Percentiles rank a stretch among this genome's conserved stretches.
Evolutionary conservation across 1,140 invertebrate species (phyloP).

Genomic region (Kradibia gibbosae): DNA sequence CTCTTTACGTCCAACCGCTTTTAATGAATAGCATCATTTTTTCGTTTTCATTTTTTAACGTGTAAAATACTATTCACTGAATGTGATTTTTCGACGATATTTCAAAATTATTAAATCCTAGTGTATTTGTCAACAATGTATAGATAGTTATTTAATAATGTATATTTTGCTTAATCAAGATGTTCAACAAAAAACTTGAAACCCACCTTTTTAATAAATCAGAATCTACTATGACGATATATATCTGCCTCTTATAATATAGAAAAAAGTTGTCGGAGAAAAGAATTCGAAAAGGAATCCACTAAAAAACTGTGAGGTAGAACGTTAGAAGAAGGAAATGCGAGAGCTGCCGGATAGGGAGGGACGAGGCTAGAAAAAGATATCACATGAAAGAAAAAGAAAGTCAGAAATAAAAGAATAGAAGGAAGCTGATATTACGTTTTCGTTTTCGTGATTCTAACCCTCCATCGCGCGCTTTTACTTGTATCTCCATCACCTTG

Average conservation of each 20-base stretch:
- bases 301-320: background rate
- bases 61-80: too few species aligned
- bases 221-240: background rate
- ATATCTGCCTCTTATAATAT: background rate
- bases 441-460: constrained; percentile 18
- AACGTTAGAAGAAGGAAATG: background rate
- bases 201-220: background rate
- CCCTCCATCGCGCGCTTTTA: background rate
- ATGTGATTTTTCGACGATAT: too few species aligned
- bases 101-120: too few species aligned
- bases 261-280: constrained; percentile 25
- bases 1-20: too few species aligned
- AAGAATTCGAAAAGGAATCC: constrained; percentile 6
- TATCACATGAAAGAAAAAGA: background rate
- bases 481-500: background rate
- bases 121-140: too few species aligned
- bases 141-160: too few species aligned
- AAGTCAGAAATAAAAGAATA: background rate
- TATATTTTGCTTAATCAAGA: background rate
- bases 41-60: too few species aligned
- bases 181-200: background rate
- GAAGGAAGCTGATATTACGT: constrained; percentile 32
- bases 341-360: background rate
- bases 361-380: constrained; percentile 1
- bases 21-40: too few species aligned